A percentile compares a stretch with the other conserved stretches of the same genome.
phyloP scores from a whole-genome alignment of 1,140 invertebrate species.

The Heterodera schachtii region DNA sequence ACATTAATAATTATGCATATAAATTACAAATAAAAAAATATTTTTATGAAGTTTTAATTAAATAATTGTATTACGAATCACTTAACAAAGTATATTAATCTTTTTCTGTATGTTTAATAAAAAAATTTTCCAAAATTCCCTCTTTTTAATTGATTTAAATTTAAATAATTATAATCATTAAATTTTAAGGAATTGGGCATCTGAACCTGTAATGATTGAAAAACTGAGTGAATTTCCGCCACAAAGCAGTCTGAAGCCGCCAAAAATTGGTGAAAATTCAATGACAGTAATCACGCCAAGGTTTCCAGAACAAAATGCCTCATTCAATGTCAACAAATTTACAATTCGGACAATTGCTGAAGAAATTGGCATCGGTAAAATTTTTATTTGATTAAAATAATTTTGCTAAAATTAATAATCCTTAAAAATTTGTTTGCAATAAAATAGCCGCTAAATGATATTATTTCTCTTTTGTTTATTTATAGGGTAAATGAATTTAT shows the following conservation, averaged over 20 bases:
- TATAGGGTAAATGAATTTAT: too few relatives aligned
- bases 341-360: constrained; percentile 6
- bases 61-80: not conserved
- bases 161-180: not conserved
- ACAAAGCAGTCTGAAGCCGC: not conserved
- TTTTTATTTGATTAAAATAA: not conserved
- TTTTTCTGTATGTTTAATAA: not conserved
- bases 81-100: not conserved
- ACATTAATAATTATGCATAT: not conserved
- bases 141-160: not conserved
- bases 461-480: too few relatives aligned
- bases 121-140: not conserved
- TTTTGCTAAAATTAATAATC: too few relatives aligned
- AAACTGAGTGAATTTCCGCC: not conserved
- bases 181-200: not conserved
- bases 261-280: not conserved
- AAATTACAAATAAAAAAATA: not conserved
- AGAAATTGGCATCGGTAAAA: constrained; percentile 5
- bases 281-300: constrained; percentile 19
- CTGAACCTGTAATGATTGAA: not conserved
- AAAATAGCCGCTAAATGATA: too few relatives aligned
- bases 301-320: constrained; percentile 22
- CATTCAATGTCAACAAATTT: constrained; percentile 22
- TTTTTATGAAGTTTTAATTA: not conserved
- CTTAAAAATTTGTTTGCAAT: too few relatives aligned